A percentile compares a stretch with the other conserved stretches of the same genome.
These are phyloP conservation scores for Carpatolechia fugitivella DNA, from an alignment of 2,888 invertebrate species.

Conservation along the genomic window DNA sequence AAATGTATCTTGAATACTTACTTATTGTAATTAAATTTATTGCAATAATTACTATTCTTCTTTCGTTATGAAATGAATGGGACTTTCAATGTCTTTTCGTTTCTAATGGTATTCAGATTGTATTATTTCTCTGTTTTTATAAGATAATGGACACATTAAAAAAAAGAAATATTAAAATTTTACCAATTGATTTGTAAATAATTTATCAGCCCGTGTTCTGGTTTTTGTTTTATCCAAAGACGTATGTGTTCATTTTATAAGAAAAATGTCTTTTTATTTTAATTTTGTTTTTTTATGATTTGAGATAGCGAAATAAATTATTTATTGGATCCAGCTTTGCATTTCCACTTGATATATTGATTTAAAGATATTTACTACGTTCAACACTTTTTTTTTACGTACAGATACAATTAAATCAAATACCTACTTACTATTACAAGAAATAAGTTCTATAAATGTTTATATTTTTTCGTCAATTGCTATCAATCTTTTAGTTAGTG, in stretches of 20 bases:
- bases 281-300: conserved; percentile 40
- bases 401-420: no score
- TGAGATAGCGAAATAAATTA: conserved; percentile 65
- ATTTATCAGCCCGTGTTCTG: conserved; percentile 51
- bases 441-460: no score
- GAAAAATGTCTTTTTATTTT: conserved; percentile 43
- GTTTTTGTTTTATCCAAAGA: conserved; percentile 69
- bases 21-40: background rate
- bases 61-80: background rate
- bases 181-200: conserved; percentile 26
- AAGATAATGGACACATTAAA: conserved; percentile 33
- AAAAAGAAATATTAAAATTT: conserved; percentile 18
- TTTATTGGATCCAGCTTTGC: conserved; percentile 71
- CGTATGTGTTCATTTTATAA: conserved; percentile 70
- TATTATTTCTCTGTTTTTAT: conserved; percentile 6
- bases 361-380: conserved; percentile 22
- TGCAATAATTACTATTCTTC: background rate
- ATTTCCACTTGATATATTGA: conserved; percentile 54
- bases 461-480: no score
- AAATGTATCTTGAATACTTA: background rate
- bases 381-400: background rate
- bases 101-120: background rate
- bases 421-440: no score
- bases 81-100: background rate
- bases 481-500: no score